phyloP scores from a whole-genome alignment of 2,113 vertebrate species.

The Gracilinanus agilis region DNA sequence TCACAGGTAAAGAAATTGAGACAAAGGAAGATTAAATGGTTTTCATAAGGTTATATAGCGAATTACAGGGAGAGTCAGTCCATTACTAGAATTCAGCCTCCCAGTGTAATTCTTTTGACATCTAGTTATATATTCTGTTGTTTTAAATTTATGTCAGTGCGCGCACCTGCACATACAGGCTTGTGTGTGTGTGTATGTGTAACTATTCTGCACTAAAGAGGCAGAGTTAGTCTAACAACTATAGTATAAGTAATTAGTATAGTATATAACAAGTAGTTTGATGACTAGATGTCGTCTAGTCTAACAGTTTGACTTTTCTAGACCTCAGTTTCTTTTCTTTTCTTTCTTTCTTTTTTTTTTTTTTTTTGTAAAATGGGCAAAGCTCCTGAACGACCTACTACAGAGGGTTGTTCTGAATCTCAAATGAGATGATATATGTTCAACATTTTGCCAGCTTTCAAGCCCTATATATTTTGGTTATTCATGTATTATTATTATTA shows the following conservation, averaged over 20 bases:
- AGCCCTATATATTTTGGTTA: neutral
- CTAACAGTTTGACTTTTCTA: neutral
- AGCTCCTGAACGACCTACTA: neutral
- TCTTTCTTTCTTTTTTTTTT: neutral
- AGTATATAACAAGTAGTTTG: neutral
- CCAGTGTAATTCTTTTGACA: neutral
- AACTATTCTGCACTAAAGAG: neutral
- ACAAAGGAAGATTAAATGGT: conserved; percentile 54
- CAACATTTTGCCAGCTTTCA: neutral
- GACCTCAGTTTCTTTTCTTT: neutral
- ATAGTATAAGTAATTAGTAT: too few relatives aligned
- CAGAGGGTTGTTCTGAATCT: neutral
- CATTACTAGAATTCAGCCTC: neutral
- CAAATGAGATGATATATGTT: neutral
- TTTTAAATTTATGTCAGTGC: neutral
- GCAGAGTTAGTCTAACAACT: neutral
- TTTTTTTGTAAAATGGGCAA: neutral
- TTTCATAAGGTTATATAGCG: conserved; percentile 34
- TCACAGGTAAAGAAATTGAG: conserved; percentile 41
- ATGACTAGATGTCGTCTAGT: neutral
- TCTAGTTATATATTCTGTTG: neutral
- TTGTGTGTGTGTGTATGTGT: neutral
- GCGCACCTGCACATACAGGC: too few relatives aligned
- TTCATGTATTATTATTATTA: neutral
- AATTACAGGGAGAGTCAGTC: conserved; percentile 40